A percentile compares a stretch with the other conserved stretches of the same genome.
Conservation (phyloP, 2,113 vertebrate species). For the Peucedramus taeniatus region DNA sequence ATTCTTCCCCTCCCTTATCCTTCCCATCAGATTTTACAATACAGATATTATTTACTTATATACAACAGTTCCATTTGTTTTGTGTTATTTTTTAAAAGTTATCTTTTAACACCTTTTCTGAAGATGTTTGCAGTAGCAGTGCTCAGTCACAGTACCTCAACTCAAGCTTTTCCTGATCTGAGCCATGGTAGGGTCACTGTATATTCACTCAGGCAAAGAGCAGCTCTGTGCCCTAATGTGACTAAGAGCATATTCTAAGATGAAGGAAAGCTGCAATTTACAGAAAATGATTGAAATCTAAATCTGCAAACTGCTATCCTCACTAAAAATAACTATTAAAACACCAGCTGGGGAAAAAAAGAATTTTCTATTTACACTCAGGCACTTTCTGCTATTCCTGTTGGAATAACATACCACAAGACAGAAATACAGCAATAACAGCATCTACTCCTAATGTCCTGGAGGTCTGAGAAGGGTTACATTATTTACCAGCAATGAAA, state of each 20-base stretch:
- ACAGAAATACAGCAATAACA: not conserved
- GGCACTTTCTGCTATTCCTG: not conserved
- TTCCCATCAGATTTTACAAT: not conserved
- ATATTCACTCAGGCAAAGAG: not conserved
- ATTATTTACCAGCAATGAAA: not conserved
- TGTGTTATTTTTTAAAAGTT: not conserved
- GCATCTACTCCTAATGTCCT: not conserved
- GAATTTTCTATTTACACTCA: not conserved
- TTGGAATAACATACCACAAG: not conserved
- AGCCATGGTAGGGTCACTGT: not conserved
- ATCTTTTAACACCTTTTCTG: not conserved
- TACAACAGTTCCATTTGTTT: fast-evolving
- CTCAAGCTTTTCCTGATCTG: not conserved
- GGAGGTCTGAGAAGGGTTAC: not conserved
- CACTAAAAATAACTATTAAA: not conserved
- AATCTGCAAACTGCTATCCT: not conserved
- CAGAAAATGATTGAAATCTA: not conserved
- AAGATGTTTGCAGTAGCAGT: not conserved
- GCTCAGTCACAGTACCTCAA: not conserved
- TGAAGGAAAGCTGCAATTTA: not conserved
- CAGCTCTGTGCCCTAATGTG: not conserved
- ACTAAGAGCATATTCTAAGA: not conserved
- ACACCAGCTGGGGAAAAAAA: not conserved
- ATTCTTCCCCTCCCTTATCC: not conserved
- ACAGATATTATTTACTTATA: not conserved